Percentiles rank a stretch among this genome's conserved stretches.
These are phyloP conservation scores for Neodiprion virginianus DNA, from an alignment of 1,140 invertebrate genomes.

Conservation along the genomic window DNA sequence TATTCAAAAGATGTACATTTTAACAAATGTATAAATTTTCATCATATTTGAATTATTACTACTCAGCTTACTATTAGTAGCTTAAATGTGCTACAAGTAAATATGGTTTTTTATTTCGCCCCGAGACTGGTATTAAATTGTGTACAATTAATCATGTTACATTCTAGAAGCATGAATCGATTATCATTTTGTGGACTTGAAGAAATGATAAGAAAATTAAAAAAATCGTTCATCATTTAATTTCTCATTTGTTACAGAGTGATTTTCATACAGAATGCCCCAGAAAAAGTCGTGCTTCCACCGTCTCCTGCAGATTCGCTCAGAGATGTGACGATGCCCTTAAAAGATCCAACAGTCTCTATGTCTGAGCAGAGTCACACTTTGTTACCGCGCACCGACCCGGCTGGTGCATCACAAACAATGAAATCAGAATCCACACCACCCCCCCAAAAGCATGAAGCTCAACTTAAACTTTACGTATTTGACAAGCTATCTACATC, in stretches of 20 bases:
- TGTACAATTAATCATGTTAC: neutral
- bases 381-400: slow-evolving; percentile 44
- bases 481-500: slow-evolving; percentile 53
- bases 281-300: slow-evolving; percentile 72
- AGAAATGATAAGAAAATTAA: slow-evolving; percentile 11
- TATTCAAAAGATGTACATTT: no score
- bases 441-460: slow-evolving; percentile 46
- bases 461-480: slow-evolving; percentile 53
- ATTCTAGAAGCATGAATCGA: neutral
- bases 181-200: slow-evolving; percentile 9
- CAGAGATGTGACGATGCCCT: slow-evolving; percentile 47
- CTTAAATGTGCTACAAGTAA: no score
- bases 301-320: slow-evolving; percentile 62
- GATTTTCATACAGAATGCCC: slow-evolving; percentile 89
- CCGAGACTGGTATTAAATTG: no score
- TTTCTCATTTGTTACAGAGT: slow-evolving; percentile 67
- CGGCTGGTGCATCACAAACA: slow-evolving; percentile 46
- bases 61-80: no score
- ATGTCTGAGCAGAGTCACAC: slow-evolving; percentile 50
- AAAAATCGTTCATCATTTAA: slow-evolving; percentile 13
- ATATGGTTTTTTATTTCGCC: no score
- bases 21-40: no score
- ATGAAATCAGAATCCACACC: slow-evolving; percentile 42
- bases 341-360: slow-evolving; percentile 52
- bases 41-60: no score